Base-by-base conservation (phyloP, 2,888 invertebrate species). In the Taenaris catops region DNA sequence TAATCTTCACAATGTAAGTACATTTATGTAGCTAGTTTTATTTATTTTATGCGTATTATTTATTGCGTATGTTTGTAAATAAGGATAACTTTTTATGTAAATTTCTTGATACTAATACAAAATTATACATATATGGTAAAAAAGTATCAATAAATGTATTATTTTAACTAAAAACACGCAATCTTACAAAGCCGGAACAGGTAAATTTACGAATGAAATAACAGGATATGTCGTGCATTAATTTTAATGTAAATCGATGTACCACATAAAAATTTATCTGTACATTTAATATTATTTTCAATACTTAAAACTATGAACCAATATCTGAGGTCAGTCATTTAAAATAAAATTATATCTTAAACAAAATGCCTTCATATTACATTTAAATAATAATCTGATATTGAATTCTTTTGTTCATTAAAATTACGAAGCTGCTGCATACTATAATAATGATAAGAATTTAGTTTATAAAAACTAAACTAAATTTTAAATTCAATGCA, bases 241-340 rank as follows among this genome's bases (percentile, higher is more conserved):
- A 70, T 63, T 78, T 76, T 74, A 69, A 52, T 71, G 58, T 70
- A 65, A 71, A 73, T 73, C 67, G 64, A 74, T 72, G 60, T 71
- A 69, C 61, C 63, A 74, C 75, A 78, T 78, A 76, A 66, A 79
- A 76, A 76, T 57, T 63, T 68, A 63, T 61, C 72, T 74, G 75
- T 75, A 76, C 73, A 75, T 46, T n/a, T 55, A 53, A 60, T 19
- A 41, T 44, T 26, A 17, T 25, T 37, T 31, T 34, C 19, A 38
- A 21, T 21, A 14, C 25, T 37, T 27, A 16, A 29, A 38, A 32
- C 32, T 38, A 40, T 25, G 28, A 37, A 44, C 38, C 34, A 38
- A 35, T 38, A 17, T 34, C 20, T 21, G 38, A 36, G 38, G 41
- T 41, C 44, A 41, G 41, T 41, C 41, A 17, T 17, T 28, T 11